A percentile compares a stretch with the other conserved stretches of the same genome.
These are phyloP conservation scores for Leptinotarsa juncta DNA, from an alignment of 2,888 invertebrate species.

Conservation along the genomic window DNA sequence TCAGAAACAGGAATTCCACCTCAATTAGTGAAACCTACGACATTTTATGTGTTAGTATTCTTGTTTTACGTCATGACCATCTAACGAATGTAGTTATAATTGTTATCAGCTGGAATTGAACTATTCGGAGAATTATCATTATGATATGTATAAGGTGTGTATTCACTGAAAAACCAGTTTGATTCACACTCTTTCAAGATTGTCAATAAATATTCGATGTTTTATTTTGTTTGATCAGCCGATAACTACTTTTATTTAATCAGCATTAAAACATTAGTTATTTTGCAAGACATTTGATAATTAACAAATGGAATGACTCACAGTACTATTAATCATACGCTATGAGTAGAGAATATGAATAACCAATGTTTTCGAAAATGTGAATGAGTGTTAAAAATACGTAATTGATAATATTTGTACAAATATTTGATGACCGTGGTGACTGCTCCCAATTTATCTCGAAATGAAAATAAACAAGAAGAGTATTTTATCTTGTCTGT, in stretches of 20 bases:
- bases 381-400: neutral
- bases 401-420: conserved; percentile 11
- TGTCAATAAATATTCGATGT: neutral
- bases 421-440: conserved; percentile 16
- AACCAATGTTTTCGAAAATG: conserved; percentile 2
- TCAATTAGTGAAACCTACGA: neutral
- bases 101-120: neutral
- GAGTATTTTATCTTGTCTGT: neutral
- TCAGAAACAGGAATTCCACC: neutral
- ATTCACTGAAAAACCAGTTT: conserved; percentile 13
- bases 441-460: conserved; percentile 5
- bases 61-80: neutral
- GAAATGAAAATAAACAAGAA: conserved; percentile 6
- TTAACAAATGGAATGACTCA: conserved; percentile 5
- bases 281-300: conserved; percentile 15
- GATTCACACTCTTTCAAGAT: neutral
- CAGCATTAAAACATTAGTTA: conserved; percentile 11
- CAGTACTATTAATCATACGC: neutral
- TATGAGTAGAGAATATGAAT: conserved; percentile 9
- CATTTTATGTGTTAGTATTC: neutral
- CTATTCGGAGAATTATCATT: neutral
- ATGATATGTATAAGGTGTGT: neutral
- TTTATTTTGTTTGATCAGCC: neutral
- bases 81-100: neutral
- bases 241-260: conserved; percentile 6